These are phyloP conservation scores for Chrysomela aeneicollis DNA, from an alignment of 2,888 invertebrate species.

Conservation along the genomic window DNA sequence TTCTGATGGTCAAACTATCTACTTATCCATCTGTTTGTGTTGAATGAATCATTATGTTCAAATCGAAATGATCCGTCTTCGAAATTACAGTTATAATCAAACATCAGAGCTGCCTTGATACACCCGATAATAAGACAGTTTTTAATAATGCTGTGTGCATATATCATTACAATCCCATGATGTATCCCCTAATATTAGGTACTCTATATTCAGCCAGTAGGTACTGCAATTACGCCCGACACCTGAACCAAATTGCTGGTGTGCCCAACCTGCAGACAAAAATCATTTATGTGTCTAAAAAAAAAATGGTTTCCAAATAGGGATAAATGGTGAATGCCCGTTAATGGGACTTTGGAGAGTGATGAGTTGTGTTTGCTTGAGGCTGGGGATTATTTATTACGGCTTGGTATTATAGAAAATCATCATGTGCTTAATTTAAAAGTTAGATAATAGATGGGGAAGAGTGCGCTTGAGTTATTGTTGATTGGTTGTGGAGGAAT, in stretches of 20 bases:
- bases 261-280: slow-evolving; percentile 17
- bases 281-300: slow-evolving; percentile 24
- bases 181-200: slow-evolving; percentile 1
- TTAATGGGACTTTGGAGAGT: slow-evolving; percentile 46
- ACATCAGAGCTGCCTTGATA: background rate
- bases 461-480: slow-evolving; percentile 12
- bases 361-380: slow-evolving; percentile 47
- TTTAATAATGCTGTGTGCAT: background rate
- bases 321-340: slow-evolving; percentile 43
- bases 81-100: background rate
- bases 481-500: background rate
- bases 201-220: slow-evolving; percentile 15
- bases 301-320: slow-evolving; percentile 40
- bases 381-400: slow-evolving; percentile 41
- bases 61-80: background rate
- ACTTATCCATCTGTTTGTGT: too few species aligned
- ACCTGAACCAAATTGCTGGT: slow-evolving; percentile 26
- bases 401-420: slow-evolving; percentile 39
- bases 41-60: background rate
- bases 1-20: too few species aligned
- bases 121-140: background rate
- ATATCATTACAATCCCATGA: background rate
- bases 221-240: slow-evolving; percentile 17
- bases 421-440: slow-evolving; percentile 39
- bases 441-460: slow-evolving; percentile 30